Conservation (phyloP, 2,113 vertebrate genomes). For the Protobothrops mucrosquamatus region DNA sequence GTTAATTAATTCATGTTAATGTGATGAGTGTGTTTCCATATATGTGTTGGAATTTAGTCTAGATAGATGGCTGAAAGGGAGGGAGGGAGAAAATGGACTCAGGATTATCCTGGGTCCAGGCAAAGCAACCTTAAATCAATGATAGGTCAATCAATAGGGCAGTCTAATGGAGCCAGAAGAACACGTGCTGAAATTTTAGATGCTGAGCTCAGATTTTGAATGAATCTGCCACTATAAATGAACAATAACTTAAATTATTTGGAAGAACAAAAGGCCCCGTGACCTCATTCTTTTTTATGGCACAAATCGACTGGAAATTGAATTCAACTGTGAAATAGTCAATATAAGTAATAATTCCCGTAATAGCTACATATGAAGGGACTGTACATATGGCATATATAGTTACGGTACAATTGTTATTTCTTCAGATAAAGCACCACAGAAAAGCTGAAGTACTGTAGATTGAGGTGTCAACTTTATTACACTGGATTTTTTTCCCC, state of each 20-base stretch:
- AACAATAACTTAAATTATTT: slow-evolving; percentile 37
- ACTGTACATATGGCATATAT: neutral
- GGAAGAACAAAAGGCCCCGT: slow-evolving; percentile 23
- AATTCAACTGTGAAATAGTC: slow-evolving; percentile 42
- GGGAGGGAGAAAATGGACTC: neutral
- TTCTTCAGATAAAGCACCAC: neutral
- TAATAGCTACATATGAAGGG: slow-evolving; percentile 12
- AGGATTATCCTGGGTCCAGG: slow-evolving; percentile 20
- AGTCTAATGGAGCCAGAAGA: slow-evolving; percentile 22
- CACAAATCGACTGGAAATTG: slow-evolving; percentile 6
- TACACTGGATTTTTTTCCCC: neutral
- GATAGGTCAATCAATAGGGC: slow-evolving; percentile 38
- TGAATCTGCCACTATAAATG: slow-evolving; percentile 15
- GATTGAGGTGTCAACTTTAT: slow-evolving; percentile 26
- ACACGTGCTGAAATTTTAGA: slow-evolving; percentile 30
- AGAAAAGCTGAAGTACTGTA: slow-evolving; percentile 15
- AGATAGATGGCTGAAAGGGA: neutral
- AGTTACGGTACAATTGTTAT: neutral
- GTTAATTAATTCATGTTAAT: neutral
- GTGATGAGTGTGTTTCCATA: neutral
- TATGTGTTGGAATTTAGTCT: slow-evolving; percentile 5
- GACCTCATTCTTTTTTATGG: slow-evolving; percentile 18
- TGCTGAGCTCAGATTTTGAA: slow-evolving; percentile 34
- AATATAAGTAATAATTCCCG: slow-evolving; percentile 38
- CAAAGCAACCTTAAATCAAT: slow-evolving; percentile 42